phyloP scores from a whole-genome alignment of 2,888 invertebrate genomes.

The Catocala fraxini region DNA sequence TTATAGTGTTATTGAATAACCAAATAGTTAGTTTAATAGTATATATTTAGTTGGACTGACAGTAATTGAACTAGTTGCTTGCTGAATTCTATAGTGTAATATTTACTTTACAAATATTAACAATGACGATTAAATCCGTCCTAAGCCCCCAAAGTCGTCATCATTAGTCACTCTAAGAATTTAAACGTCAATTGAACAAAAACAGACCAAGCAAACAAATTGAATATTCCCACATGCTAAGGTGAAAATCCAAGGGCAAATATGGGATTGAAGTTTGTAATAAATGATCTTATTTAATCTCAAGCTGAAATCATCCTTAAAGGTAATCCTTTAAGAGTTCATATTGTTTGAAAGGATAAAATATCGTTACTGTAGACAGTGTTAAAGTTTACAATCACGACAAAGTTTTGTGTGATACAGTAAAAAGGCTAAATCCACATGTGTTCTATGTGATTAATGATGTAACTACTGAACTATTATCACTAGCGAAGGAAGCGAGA shows the following conservation, averaged over 20 bases:
- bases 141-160: constrained; percentile 67
- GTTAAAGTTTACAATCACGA: constrained; percentile 79
- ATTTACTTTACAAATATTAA: constrained; percentile 18
- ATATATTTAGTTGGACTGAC: not conserved
- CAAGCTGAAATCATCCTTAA: constrained; percentile 55
- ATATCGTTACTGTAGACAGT: constrained; percentile 69
- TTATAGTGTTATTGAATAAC: constrained; percentile 3
- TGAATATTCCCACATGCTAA: constrained; percentile 85
- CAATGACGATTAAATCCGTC: constrained; percentile 36
- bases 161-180: constrained; percentile 81
- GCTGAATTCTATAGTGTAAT: constrained; percentile 23
- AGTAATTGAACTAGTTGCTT: not conserved
- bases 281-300: constrained; percentile 67
- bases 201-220: constrained; percentile 85
- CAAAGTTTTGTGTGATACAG: constrained; percentile 75
- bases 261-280: constrained; percentile 74
- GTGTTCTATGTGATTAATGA: constrained; percentile 83
- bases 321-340: constrained; percentile 40
- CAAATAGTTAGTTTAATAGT: not conserved
- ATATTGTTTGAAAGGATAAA: constrained; percentile 47
- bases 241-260: constrained; percentile 86
- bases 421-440: constrained; percentile 79
- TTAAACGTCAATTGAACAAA: constrained; percentile 85
- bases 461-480: constrained; percentile 79
- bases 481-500: constrained; percentile 71